Percentiles rank a stretch among this genome's conserved stretches.
These are phyloP conservation scores for Drosophila subobscura DNA, from an alignment of 1,140 invertebrate species.

Conservation along the genomic window DNA sequence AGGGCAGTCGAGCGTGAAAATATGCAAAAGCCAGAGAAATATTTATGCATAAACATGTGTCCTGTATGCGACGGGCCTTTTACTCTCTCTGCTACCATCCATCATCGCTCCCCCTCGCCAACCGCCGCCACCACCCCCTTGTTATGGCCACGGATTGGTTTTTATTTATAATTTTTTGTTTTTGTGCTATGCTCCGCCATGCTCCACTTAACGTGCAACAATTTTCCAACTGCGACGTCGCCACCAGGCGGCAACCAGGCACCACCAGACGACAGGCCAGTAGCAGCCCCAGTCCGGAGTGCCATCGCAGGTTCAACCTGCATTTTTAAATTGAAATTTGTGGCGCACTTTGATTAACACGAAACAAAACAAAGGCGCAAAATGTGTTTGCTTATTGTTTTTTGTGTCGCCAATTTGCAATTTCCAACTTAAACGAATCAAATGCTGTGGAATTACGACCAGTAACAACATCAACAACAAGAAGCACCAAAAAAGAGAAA, in stretches of 20 bases:
- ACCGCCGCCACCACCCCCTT: conserved; percentile 22
- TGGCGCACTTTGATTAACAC: conserved; percentile 65
- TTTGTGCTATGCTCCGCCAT: conserved; percentile 55
- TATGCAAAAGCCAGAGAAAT: conserved; percentile 29
- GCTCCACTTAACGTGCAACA: conserved; percentile 78
- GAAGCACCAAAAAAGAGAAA: background rate
- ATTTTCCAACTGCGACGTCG: conserved; percentile 49
- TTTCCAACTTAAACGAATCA: conserved; percentile 34
- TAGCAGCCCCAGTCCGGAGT: too few species aligned
- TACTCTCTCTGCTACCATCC: too few species aligned
- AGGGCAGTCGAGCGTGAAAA: conserved; percentile 58
- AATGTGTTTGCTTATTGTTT: conserved; percentile 39
- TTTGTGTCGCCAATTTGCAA: conserved; percentile 26
- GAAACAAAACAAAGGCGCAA: conserved; percentile 29
- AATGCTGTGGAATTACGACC: conserved; percentile 1
- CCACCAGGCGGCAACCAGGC: conserved; percentile 27
- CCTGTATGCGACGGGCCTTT: too few species aligned
- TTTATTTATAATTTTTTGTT: conserved; percentile 61
- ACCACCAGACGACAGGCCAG: too few species aligned
- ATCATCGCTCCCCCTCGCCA: background rate
- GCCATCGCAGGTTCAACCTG: conserved; percentile 37
- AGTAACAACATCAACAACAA: background rate
- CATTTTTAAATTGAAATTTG: conserved; percentile 77
- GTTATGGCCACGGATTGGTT: background rate
- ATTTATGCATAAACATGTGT: background rate